These are phyloP conservation scores for Molossus alvarezi DNA, from an alignment of 2,797 vertebrate genomes.

Conservation along the genomic window DNA sequence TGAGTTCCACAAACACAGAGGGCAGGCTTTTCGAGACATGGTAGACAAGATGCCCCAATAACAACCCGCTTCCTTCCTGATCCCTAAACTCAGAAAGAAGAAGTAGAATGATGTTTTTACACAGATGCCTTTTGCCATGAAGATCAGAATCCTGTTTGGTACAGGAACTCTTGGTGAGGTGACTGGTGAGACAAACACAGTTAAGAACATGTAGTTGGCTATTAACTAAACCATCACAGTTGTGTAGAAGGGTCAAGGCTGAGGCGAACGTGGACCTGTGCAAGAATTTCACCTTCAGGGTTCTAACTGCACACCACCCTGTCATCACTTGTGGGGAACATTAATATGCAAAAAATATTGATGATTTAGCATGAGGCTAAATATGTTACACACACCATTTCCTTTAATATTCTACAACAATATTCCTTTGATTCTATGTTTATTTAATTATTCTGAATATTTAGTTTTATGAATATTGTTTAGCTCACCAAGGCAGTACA, in stretches of 20 bases:
- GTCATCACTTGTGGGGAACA: not conserved
- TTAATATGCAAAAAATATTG: not conserved
- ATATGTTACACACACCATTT: not conserved
- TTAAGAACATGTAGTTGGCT: not conserved
- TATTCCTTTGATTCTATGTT: not conserved
- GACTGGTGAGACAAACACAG: not conserved
- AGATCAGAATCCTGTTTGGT: not conserved
- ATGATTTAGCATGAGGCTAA: not conserved
- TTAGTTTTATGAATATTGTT: not conserved
- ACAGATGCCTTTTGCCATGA: not conserved
- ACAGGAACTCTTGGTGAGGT: not conserved
- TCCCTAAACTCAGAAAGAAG: not conserved
- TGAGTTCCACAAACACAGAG: not conserved
- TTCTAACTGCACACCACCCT: not conserved
- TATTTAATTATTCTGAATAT: slow-evolving; percentile 32
- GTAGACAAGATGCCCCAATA: not conserved
- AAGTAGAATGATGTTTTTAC: not conserved
- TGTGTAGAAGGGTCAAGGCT: no score
- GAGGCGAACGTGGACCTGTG: not conserved
- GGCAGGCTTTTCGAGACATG: not conserved
- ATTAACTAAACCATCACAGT: not conserved
- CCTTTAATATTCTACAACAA: slow-evolving; percentile 32
- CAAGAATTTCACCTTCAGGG: not conserved
- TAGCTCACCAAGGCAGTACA: not conserved
- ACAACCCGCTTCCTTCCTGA: not conserved